A percentile compares a stretch with the other conserved stretches of the same genome.
phyloP scores from a whole-genome alignment of 2,113 vertebrate species.

The Illadopsis cleaveri region DNA sequence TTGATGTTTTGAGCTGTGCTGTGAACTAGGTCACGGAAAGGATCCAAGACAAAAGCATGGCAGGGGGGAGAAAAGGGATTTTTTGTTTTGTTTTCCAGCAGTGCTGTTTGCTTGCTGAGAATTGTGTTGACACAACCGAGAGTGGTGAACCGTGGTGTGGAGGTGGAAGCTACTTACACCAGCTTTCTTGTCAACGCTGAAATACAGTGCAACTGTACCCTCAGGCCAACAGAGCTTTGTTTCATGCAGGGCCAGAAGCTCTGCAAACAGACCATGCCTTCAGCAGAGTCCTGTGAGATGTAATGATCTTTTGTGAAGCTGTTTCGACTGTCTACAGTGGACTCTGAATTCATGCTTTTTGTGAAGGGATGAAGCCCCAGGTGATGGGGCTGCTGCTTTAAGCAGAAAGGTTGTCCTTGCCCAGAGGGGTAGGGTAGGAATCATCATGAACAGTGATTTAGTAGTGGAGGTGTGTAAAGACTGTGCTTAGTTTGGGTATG shows the following conservation, averaged over 20 bases:
- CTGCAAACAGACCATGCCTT: slow-evolving; percentile 2
- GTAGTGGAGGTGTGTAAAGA: neutral
- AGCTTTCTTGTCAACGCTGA: neutral
- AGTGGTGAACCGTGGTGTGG: slow-evolving; percentile 2
- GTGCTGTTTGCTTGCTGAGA: slow-evolving; percentile 13
- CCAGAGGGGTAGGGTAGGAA: neutral
- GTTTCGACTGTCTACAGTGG: neutral
- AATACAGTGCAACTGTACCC: neutral
- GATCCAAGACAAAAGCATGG: slow-evolving; percentile 7
- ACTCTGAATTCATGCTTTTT: neutral
- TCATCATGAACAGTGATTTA: neutral
- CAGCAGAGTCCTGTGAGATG: neutral
- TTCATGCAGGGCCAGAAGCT: neutral
- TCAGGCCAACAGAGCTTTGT: neutral
- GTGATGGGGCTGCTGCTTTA: neutral
- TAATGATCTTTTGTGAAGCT: neutral
- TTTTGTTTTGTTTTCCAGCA: slow-evolving; percentile 35
- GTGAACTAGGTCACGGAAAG: slow-evolving; percentile 22
- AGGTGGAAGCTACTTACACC: slow-evolving; percentile 20
- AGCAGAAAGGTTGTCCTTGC: neutral
- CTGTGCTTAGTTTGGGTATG: neutral
- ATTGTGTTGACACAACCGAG: slow-evolving; percentile 20
- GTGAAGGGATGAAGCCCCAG: neutral
- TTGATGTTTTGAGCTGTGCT: neutral
- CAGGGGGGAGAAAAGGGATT: neutral